Evolutionary conservation across 30 jellyfish, hydroid and myxozoan species (phyloP).

Genomic region (Pelagia noctiluca): DNA sequence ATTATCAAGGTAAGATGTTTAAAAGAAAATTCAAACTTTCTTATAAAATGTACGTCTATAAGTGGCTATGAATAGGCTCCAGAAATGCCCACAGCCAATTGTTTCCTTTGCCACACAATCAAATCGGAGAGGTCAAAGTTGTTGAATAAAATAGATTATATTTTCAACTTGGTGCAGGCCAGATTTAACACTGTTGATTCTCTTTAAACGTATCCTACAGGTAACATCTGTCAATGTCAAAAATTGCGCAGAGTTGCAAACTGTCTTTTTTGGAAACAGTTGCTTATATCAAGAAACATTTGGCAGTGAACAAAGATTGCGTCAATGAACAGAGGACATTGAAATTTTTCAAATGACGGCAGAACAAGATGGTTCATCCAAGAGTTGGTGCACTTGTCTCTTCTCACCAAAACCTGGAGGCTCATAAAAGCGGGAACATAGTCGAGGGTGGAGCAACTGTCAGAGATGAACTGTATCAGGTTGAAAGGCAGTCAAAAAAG

Average conservation of each 20-base stretch:
- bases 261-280: slow-evolving; percentile 16
- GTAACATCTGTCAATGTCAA: slow-evolving; percentile 28
- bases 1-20: too few relatives aligned
- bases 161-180: slow-evolving; percentile 1
- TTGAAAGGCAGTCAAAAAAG: slow-evolving; percentile 23
- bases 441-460: slow-evolving; percentile 14
- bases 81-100: slow-evolving; percentile 4
- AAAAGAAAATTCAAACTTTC: too few relatives aligned
- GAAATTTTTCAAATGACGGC: slow-evolving; percentile 19
- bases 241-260: slow-evolving; percentile 16
- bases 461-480: slow-evolving; percentile 28
- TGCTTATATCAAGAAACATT: background rate
- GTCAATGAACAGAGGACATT: background rate
- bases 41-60: background rate
- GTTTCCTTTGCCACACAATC: slow-evolving; percentile 2
- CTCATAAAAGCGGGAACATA: background rate
- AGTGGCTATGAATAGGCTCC: background rate
- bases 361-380: slow-evolving; percentile 16
- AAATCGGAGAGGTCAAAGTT: background rate
- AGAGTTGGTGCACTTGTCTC: slow-evolving; percentile 14
- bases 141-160: background rate
- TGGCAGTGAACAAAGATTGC: slow-evolving; percentile 14
- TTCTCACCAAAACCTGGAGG: slow-evolving; percentile 8
- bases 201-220: slow-evolving; percentile 6
- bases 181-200: background rate